Percentiles rank a stretch among this genome's conserved stretches.
phyloP scores from a whole-genome alignment of 2,888 invertebrate species.

The Chironomus tentans region DNA sequence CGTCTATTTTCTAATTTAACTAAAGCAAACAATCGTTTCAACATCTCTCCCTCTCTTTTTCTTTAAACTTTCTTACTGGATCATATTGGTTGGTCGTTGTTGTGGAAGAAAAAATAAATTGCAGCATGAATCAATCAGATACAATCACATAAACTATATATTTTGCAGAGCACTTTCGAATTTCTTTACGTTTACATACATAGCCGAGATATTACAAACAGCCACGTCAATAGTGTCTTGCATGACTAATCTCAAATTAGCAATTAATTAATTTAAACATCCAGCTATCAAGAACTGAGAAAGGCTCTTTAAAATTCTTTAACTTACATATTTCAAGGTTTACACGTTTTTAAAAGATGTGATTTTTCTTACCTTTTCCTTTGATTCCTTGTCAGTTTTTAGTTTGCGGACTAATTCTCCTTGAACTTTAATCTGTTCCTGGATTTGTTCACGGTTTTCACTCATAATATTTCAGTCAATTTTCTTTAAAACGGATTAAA shows the following conservation, averaged over 20 bases:
- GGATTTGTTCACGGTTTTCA: constrained; percentile 46
- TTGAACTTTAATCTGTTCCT: constrained; percentile 58
- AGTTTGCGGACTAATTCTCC: constrained; percentile 74
- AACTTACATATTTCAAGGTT: constrained; percentile 23
- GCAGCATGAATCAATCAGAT: constrained; percentile 15
- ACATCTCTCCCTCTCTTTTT: neutral
- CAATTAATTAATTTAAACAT: neutral
- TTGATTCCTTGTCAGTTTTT: constrained; percentile 69
- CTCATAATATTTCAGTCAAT: constrained; percentile 35
- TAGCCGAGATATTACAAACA: too few relatives aligned
- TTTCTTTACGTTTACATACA: neutral
- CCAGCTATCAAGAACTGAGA: neutral
- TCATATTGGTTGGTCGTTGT: neutral
- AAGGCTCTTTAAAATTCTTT: too few relatives aligned
- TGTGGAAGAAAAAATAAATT: constrained; percentile 3
- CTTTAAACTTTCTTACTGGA: neutral
- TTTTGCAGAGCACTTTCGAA: neutral
- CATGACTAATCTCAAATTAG: neutral
- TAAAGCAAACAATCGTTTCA: neutral
- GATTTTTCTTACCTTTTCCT: constrained; percentile 54
- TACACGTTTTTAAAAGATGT: too few relatives aligned
- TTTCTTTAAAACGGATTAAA: too few relatives aligned
- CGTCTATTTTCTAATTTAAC: neutral
- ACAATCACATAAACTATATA: neutral
- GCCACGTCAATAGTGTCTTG: neutral